Evolutionary conservation across 2,888 invertebrate genomes (phyloP).

Genomic region (Ceraclea dissimilis): DNA sequence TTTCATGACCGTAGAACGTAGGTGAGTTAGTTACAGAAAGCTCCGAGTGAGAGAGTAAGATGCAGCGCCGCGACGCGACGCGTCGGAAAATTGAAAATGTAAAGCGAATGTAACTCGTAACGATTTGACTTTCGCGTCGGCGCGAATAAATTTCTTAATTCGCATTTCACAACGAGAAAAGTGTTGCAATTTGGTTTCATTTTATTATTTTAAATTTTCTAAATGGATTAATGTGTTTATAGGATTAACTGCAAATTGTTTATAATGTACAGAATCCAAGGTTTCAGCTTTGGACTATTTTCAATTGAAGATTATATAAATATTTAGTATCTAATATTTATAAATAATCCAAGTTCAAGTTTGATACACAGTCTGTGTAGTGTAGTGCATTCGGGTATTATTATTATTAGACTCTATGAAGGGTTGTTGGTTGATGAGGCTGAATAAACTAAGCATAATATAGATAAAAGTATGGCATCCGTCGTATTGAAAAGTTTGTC

Average conservation of each 20-base stretch:
- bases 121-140: constrained; percentile 17
- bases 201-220: neutral
- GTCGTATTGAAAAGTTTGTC: constrained; percentile 88
- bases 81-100: neutral
- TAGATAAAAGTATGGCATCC: constrained; percentile 47
- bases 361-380: neutral
- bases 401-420: neutral
- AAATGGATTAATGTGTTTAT: neutral
- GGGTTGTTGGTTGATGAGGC: constrained; percentile 5
- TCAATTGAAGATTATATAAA: neutral
- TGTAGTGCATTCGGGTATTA: neutral
- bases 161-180: neutral
- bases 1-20: too few relatives aligned
- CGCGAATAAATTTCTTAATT: constrained; percentile 7
- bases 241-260: neutral
- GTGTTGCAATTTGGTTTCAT: neutral
- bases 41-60: too few relatives aligned
- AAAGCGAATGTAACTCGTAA: constrained; percentile 2
- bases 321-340: constrained; percentile 3
- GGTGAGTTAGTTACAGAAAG: too few relatives aligned
- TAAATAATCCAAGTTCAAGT: constrained; percentile 3
- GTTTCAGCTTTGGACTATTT: neutral
- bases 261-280: neutral
- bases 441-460: constrained; percentile 12
- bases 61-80: neutral